Evolutionary conservation across 2,888 invertebrate genomes (phyloP).

Genomic region (Neelides folsomi): DNA sequence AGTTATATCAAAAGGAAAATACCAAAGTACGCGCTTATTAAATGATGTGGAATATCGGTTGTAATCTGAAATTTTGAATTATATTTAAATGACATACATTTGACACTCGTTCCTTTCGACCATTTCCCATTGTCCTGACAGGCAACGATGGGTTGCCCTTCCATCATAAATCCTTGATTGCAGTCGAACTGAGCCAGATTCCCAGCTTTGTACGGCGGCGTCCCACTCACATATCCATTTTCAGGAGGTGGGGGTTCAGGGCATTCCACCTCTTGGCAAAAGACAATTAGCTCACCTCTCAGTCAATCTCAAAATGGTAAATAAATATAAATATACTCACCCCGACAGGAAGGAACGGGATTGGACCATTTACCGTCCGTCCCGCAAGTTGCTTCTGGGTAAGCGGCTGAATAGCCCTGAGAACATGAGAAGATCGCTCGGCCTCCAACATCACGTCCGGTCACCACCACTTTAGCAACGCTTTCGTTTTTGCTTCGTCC

Average conservation of each 20-base stretch:
- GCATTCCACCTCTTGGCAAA: slow-evolving; percentile 56
- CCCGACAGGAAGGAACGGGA: slow-evolving; percentile 58
- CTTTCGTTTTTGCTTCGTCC: slow-evolving; percentile 38
- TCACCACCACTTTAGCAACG: slow-evolving; percentile 45
- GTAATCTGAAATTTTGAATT: background rate
- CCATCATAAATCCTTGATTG: slow-evolving; percentile 74
- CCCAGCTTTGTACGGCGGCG: slow-evolving; percentile 64
- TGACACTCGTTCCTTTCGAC: slow-evolving; percentile 72
- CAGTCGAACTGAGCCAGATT: slow-evolving; percentile 78
- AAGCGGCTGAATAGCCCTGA: slow-evolving; percentile 44
- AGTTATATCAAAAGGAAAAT: no score
- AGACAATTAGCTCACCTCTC: background rate
- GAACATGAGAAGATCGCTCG: slow-evolving; percentile 66
- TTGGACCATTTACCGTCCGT: slow-evolving; percentile 57
- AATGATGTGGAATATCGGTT: no score
- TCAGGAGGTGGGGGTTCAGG: slow-evolving; percentile 58
- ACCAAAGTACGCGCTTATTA: no score
- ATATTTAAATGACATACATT: slow-evolving; percentile 47
- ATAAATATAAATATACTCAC: slow-evolving; percentile 37
- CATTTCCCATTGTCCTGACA: slow-evolving; percentile 68
- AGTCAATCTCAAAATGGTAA: background rate
- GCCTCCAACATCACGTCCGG: slow-evolving; percentile 67
- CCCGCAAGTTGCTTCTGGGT: slow-evolving; percentile 18
- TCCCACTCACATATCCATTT: slow-evolving; percentile 65
- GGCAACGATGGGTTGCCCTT: slow-evolving; percentile 75